phyloP scores from a whole-genome alignment of 2,888 invertebrate genomes.

The Melanostoma mellinum region DNA sequence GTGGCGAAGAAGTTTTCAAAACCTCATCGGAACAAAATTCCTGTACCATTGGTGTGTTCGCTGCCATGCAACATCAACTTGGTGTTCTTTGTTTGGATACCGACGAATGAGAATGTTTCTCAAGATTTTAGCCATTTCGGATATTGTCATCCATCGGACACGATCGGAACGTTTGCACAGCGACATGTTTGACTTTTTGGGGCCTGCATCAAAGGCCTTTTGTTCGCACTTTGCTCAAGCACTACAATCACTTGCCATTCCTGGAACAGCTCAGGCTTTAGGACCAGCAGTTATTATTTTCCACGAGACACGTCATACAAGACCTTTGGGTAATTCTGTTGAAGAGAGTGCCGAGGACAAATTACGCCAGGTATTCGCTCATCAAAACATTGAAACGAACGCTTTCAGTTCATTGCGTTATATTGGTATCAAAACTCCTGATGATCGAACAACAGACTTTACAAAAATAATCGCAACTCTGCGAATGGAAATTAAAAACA shows the following conservation, averaged over 20 bases:
- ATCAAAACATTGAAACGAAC: conserved; percentile 85
- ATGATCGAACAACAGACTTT: conserved; percentile 84
- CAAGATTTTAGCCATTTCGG: conserved; percentile 91
- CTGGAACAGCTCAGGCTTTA: conserved; percentile 82
- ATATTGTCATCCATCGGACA: conserved; percentile 90
- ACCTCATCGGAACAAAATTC: conserved; percentile 84
- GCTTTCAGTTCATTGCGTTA: conserved; percentile 89
- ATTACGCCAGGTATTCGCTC: conserved; percentile 85
- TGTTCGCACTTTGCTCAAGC: conserved; percentile 87
- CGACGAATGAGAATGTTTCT: conserved; percentile 86
- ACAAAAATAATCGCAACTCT: conserved; percentile 84
- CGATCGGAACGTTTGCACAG: conserved; percentile 88
- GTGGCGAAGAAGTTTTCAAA: conserved; percentile 84
- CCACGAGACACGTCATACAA: conserved; percentile 90
- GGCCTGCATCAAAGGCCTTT: conserved; percentile 89
- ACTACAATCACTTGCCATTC: conserved; percentile 77
- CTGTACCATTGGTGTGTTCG: conserved; percentile 91
- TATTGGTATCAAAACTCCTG: conserved; percentile 84
- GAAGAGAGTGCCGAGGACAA: conserved; percentile 86
- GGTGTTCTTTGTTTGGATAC: conserved; percentile 90
- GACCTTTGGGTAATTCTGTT: conserved; percentile 84
- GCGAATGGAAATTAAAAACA: conserved; percentile 86
- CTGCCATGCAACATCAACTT: conserved; percentile 86
- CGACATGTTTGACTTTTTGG: conserved; percentile 90
- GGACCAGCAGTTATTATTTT: conserved; percentile 91